Percentiles rank a stretch among this genome's conserved stretches.
Conservation (phyloP, 64 coral and sea anemone genomes). For the Pocillopora damicornis region DNA sequence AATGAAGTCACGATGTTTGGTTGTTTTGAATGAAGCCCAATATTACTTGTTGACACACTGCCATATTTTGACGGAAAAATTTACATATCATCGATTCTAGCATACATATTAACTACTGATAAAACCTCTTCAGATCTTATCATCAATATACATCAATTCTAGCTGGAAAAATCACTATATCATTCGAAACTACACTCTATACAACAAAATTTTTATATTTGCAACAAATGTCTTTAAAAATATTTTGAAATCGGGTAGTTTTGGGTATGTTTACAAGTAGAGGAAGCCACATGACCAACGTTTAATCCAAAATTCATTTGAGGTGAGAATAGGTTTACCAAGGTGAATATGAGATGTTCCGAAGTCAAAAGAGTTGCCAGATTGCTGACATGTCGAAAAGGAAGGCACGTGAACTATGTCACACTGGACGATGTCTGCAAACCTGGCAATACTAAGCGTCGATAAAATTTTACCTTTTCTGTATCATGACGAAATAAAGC, state of each 20-base stretch:
- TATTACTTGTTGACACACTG: not conserved
- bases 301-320: not conserved
- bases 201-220: not conserved
- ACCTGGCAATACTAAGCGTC: not conserved
- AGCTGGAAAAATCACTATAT: not conserved
- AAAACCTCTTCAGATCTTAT: not conserved
- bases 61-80: not conserved
- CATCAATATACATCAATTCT: not conserved
- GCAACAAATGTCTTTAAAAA: too few relatives aligned
- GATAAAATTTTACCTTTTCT: constrained; percentile 19
- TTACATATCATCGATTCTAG: not conserved
- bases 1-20: not conserved
- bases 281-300: not conserved
- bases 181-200: not conserved
- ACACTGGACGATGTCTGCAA: not conserved
- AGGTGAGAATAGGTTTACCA: not conserved
- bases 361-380: not conserved
- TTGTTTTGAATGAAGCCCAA: not conserved
- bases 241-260: too few relatives aligned
- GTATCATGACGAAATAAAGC: not conserved
- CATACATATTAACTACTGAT: not conserved
- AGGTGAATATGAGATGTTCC: not conserved
- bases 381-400: not conserved
- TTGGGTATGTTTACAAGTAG: not conserved
- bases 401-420: constrained; percentile 10